Percentiles rank a stretch among this genome's conserved stretches.
phyloP scores from a whole-genome alignment of 23 tunicate species.

The Aplidium turbinatum region DNA sequence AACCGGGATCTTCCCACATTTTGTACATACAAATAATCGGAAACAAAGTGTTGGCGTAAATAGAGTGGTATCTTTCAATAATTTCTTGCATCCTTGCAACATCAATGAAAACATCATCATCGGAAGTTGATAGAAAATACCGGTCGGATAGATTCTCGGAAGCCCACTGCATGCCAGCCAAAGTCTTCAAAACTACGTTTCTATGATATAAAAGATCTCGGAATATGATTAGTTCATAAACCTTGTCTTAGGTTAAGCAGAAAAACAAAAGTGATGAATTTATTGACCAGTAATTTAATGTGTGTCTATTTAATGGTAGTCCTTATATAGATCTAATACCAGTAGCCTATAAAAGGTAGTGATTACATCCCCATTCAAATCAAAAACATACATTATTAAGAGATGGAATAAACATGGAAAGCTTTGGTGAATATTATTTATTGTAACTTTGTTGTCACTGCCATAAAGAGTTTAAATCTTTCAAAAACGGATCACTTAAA shows the following conservation, averaged over 20 bases:
- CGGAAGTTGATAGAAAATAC: constrained; percentile 9
- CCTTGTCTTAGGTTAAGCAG: too few species aligned
- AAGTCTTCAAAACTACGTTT: constrained; percentile 8
- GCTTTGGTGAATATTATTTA: too few species aligned
- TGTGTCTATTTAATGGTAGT: neutral
- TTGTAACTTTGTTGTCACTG: too few species aligned
- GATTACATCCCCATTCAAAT: too few species aligned
- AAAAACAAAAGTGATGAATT: neutral
- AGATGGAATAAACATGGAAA: too few species aligned
- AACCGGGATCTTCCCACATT: neutral
- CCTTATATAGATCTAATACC: neutral
- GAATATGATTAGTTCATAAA: too few species aligned
- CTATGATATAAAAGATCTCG: too few species aligned
- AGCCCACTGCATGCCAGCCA: constrained; percentile 24
- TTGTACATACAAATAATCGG: constrained; percentile 22
- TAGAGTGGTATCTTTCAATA: neutral
- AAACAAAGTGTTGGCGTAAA: neutral
- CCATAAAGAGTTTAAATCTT: too few species aligned
- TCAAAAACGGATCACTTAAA: too few species aligned
- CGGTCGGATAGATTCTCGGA: neutral
- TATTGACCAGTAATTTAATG: neutral
- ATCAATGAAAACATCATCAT: constrained; percentile 18
- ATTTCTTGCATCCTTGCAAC: neutral
- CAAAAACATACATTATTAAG: too few species aligned
- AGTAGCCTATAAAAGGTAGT: neutral